Evolutionary conservation across 2,113 vertebrate species (phyloP).

Genomic region (Deroptyus accipitrinus): DNA sequence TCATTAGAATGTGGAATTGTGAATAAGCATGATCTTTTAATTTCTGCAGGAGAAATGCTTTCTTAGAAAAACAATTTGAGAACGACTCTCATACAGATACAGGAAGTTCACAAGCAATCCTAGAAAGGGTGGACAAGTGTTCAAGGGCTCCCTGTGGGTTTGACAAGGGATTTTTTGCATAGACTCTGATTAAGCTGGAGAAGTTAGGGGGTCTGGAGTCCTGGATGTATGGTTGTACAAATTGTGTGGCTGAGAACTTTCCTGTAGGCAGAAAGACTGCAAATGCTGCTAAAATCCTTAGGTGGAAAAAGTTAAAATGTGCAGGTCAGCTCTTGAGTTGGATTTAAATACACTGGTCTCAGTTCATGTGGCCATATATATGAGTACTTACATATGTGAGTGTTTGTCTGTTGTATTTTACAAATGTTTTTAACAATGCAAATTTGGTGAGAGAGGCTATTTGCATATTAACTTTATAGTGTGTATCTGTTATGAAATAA

Average conservation of each 20-base stretch:
- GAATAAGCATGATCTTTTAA: neutral
- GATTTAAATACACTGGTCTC: neutral
- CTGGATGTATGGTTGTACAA: neutral
- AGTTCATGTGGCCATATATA: neutral
- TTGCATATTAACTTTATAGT: neutral
- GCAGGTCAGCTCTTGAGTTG: neutral
- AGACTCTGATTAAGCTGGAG: neutral
- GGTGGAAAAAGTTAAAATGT: neutral
- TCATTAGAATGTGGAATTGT: neutral
- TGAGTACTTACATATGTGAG: neutral
- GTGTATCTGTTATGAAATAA: neutral
- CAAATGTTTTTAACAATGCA: neutral
- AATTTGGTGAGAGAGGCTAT: neutral
- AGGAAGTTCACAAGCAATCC: neutral
- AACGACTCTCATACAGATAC: neutral
- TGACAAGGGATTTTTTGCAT: neutral
- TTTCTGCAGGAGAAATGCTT: neutral
- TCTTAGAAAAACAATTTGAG: neutral
- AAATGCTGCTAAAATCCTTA: neutral
- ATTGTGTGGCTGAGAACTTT: neutral
- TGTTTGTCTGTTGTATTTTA: neutral
- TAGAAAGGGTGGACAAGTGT: neutral
- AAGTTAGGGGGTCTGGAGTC: neutral
- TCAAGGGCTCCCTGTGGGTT: neutral
- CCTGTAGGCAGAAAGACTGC: neutral